Conservation (phyloP, 2,888 invertebrate species). For the Campoletis raptor region DNA sequence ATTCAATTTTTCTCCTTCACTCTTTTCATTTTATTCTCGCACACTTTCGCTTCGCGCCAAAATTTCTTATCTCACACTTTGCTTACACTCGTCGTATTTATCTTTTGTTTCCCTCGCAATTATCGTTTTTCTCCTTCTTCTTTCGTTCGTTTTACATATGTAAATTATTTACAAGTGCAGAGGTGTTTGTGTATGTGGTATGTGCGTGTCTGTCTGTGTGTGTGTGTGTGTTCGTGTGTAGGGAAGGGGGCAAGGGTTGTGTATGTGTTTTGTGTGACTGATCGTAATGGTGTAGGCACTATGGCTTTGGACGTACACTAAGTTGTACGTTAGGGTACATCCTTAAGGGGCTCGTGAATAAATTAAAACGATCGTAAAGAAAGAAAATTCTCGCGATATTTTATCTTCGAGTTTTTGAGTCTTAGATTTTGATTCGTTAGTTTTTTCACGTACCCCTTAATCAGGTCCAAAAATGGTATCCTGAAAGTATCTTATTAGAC, state of each 20-base stretch:
- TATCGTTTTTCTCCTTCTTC: slow-evolving; percentile 56
- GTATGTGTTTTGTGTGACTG: slow-evolving; percentile 65
- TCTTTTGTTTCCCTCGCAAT: slow-evolving; percentile 43
- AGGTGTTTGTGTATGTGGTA: slow-evolving; percentile 68
- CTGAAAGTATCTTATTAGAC: slow-evolving; percentile 80
- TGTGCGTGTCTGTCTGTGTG: slow-evolving; percentile 18
- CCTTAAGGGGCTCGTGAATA: slow-evolving; percentile 79
- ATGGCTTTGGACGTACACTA: slow-evolving; percentile 85
- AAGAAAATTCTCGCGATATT: slow-evolving; percentile 14
- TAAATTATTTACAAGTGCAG: slow-evolving; percentile 84
- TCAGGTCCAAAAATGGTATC: slow-evolving; percentile 80
- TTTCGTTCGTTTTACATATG: slow-evolving; percentile 74
- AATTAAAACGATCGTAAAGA: slow-evolving; percentile 16
- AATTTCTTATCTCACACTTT: slow-evolving; percentile 46
- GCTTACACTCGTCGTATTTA: slow-evolving; percentile 63
- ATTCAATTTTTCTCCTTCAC: slow-evolving; percentile 44
- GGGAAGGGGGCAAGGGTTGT: background rate
- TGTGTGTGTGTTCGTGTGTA: slow-evolving; percentile 39
- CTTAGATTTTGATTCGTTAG: slow-evolving; percentile 36
- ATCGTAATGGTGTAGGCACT: slow-evolving; percentile 84
- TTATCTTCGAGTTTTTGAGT: slow-evolving; percentile 2
- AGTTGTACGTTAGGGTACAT: slow-evolving; percentile 84
- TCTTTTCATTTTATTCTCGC: slow-evolving; percentile 41
- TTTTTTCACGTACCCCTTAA: slow-evolving; percentile 77
- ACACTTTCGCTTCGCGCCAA: slow-evolving; percentile 16